Percentiles rank a stretch among this genome's conserved stretches.
phyloP scores from a whole-genome alignment of 2,113 vertebrate species.

The Girardinichthys multiradiatus region DNA sequence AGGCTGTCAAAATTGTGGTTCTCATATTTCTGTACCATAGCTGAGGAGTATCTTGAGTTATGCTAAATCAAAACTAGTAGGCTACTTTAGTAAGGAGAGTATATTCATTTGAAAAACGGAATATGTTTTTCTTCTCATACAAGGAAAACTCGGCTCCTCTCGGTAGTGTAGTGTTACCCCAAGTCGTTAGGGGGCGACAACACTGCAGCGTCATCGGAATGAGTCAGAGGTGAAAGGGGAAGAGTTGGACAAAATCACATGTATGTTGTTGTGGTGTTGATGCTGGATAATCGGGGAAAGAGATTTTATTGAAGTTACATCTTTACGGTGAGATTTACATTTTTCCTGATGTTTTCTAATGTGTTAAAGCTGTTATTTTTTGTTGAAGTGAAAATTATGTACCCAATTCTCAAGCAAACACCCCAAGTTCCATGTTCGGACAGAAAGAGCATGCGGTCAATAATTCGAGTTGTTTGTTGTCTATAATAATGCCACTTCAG shows the following conservation, averaged over 20 bases:
- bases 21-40: background rate
- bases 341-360: rapidly evolving
- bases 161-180: conserved; percentile 17
- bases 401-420: conserved; percentile 8
- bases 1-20: background rate
- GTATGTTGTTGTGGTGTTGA: conserved; percentile 51
- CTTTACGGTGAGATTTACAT: conserved; percentile 4
- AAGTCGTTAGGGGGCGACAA: conserved; percentile 16
- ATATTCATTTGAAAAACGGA: background rate
- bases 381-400: background rate
- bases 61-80: background rate
- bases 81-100: background rate
- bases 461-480: background rate
- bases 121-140: background rate
- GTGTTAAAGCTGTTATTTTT: background rate
- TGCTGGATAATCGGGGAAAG: background rate
- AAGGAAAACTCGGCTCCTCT: background rate
- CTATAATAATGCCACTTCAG: background rate
- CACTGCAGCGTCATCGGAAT: rapidly evolving
- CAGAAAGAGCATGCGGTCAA: background rate
- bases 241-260: conserved; percentile 31
- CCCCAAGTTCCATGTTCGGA: conserved; percentile 29
- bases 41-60: background rate
- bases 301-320: background rate
- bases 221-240: conserved; percentile 38